Conservation (phyloP, 2,888 invertebrate genomes). For the Listrodromus nycthemerus region DNA sequence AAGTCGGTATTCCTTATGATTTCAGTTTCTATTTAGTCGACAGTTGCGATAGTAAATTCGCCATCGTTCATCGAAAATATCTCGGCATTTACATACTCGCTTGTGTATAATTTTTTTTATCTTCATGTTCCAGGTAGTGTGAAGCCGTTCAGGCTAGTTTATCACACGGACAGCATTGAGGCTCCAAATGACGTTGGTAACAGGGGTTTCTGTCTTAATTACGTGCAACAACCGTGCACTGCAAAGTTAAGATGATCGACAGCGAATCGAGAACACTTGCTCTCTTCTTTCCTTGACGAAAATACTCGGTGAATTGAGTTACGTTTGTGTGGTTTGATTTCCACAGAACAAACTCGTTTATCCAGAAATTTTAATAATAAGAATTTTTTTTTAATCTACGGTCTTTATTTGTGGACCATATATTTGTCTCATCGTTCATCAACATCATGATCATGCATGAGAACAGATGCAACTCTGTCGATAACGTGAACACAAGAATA, state of each 20-base stretch:
- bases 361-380: not conserved
- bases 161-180: constrained; percentile 92
- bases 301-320: not conserved
- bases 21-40: not conserved
- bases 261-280: not conserved
- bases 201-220: constrained; percentile 93
- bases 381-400: not conserved
- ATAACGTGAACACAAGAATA: not conserved
- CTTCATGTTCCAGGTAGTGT: constrained; percentile 88
- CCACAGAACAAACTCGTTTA: not conserved
- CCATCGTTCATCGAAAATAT: not conserved
- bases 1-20: not conserved
- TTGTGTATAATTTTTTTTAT: not conserved
- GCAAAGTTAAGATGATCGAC: constrained; percentile 83
- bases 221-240: constrained; percentile 94
- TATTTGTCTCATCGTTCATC: not conserved
- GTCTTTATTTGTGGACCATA: not conserved
- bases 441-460: not conserved
- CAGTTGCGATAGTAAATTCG: too few relatives aligned
- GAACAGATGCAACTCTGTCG: not conserved
- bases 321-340: not conserved
- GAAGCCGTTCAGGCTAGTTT: constrained; percentile 92
- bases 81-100: not conserved
- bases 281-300: not conserved
- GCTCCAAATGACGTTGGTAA: constrained; percentile 91